These are phyloP conservation scores for Setipinna tenuifilis DNA, from an alignment of 2,797 vertebrate genomes.

Conservation along the genomic window DNA sequence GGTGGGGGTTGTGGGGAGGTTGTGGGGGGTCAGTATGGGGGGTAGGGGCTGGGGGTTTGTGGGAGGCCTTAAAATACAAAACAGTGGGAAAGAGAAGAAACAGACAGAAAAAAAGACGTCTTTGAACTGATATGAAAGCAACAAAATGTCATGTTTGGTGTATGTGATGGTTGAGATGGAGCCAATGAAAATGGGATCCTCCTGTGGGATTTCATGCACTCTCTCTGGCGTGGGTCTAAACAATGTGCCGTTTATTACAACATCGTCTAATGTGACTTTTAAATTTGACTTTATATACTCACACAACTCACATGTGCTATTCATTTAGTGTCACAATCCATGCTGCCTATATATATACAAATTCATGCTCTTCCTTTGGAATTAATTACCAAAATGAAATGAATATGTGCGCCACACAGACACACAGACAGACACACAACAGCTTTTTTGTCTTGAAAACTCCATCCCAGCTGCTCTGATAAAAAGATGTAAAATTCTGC, in stretches of 20 bases:
- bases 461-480: neutral
- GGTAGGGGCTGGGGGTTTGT: neutral
- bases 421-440: neutral
- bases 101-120: neutral
- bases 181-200: neutral
- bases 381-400: neutral
- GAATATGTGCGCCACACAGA: neutral
- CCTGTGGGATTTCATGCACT: neutral
- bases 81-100: neutral
- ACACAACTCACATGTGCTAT: neutral
- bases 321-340: neutral
- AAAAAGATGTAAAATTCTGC: neutral
- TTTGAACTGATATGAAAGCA: constrained; percentile 21
- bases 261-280: neutral
- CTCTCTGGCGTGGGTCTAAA: neutral
- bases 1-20: no score
- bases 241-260: neutral
- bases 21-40: neutral
- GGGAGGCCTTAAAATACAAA: neutral
- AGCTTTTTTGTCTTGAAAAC: neutral
- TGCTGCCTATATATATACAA: neutral
- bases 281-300: neutral
- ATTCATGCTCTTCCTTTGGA: neutral
- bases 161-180: neutral
- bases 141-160: neutral